Percentiles rank a stretch among this genome's conserved stretches.
These are phyloP conservation scores for Netelia inedita DNA, from an alignment of 2,888 invertebrate species.

Conservation along the genomic window DNA sequence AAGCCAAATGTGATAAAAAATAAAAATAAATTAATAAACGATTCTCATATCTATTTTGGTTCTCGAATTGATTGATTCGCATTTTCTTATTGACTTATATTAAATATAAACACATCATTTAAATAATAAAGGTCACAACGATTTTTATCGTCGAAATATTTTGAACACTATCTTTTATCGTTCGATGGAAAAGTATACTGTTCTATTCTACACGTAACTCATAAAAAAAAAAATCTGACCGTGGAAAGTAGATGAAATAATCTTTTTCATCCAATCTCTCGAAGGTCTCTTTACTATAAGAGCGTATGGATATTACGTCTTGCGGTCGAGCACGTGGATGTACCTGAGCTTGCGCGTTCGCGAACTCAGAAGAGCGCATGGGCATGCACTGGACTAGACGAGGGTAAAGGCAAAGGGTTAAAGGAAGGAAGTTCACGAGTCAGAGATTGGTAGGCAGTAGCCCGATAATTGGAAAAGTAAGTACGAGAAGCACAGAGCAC, in stretches of 20 bases:
- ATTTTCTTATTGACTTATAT: too few species aligned
- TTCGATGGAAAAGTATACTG: too few species aligned
- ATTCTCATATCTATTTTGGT: too few species aligned
- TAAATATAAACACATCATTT: too few species aligned
- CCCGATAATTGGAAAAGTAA: slow-evolving; percentile 72
- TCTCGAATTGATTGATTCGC: too few species aligned
- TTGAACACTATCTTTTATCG: too few species aligned
- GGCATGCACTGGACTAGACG: background rate
- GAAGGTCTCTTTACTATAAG: background rate
- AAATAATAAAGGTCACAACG: too few species aligned
- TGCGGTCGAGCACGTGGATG: slow-evolving; percentile 17
- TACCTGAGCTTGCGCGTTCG: slow-evolving; percentile 10
- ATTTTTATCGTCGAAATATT: too few species aligned
- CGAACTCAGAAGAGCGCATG: slow-evolving; percentile 9
- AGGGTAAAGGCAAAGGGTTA: background rate
- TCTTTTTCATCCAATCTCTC: background rate
- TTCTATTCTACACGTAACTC: too few species aligned
- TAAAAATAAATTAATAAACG: too few species aligned
- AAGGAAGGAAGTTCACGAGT: slow-evolving; percentile 23
- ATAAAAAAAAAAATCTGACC: too few species aligned
- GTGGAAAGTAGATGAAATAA: background rate
- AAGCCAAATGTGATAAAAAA: too few species aligned
- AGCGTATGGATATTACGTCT: background rate
- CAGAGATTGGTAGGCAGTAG: slow-evolving; percentile 19
- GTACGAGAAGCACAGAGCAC: slow-evolving; percentile 44